Evolutionary conservation across 2,113 vertebrate species (phyloP).

Genomic region (Shinisaurus crocodilurus): DNA sequence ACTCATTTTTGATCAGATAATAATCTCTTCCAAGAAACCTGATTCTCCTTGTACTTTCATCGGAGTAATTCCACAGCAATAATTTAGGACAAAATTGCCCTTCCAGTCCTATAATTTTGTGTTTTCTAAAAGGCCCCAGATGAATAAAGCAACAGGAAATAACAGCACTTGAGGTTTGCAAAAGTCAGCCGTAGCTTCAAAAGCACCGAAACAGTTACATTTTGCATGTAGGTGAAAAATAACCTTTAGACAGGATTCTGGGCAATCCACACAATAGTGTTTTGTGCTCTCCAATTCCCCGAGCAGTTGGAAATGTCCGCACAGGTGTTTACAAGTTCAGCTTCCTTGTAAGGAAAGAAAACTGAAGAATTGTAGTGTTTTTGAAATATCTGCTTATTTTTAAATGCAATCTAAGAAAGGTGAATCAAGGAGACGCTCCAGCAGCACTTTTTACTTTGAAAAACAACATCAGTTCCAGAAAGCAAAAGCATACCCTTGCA

Average conservation of each 20-base stretch:
- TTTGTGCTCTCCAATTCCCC: not conserved
- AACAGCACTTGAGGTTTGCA: not conserved
- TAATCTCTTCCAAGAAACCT: not conserved
- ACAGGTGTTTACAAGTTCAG: not conserved
- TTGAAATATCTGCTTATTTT: not conserved
- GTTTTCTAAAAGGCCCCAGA: not conserved
- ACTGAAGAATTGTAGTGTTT: too few relatives aligned
- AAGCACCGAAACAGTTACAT: not conserved
- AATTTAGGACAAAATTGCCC: conserved; percentile 2
- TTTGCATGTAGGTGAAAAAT: not conserved
- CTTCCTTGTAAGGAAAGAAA: not conserved
- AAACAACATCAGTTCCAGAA: not conserved
- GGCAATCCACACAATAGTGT: not conserved
- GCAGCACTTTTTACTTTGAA: not conserved
- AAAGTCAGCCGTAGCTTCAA: not conserved
- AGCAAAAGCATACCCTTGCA: not conserved
- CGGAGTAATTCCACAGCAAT: not conserved
- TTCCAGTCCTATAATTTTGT: not conserved
- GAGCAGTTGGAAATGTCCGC: not conserved
- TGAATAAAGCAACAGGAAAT: conserved; percentile 6
- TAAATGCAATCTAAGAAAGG: too few relatives aligned
- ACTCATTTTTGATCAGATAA: not conserved
- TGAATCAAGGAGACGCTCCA: not conserved
- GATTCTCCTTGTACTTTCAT: not conserved
- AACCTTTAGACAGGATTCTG: not conserved